These are phyloP conservation scores for Phocoena phocoena DNA, from an alignment of 2,113 vertebrate genomes.

Conservation along the genomic window DNA sequence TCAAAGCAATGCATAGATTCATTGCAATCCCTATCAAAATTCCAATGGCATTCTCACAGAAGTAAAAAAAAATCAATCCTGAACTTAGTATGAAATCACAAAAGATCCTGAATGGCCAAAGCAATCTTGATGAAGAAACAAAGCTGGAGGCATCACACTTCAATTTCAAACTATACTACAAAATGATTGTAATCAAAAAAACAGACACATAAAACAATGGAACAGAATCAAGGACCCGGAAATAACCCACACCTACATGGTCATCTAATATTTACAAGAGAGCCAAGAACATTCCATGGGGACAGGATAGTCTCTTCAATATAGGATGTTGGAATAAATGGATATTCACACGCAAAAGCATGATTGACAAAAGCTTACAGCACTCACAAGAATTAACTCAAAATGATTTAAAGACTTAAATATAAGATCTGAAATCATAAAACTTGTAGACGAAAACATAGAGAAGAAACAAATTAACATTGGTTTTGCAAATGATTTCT, in stretches of 20 bases:
- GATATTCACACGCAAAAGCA: not conserved
- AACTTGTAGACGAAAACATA: not conserved
- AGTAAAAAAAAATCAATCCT: not conserved
- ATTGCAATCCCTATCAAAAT: not conserved
- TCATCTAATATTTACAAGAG: not conserved
- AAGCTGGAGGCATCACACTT: not conserved
- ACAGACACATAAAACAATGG: not conserved
- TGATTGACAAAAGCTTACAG: not conserved
- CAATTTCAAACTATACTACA: not conserved
- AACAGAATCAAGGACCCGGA: not conserved
- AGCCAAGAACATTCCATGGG: not conserved
- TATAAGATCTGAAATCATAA: not conserved
- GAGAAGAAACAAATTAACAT: not conserved
- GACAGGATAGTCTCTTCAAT: not conserved
- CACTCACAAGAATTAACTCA: not conserved
- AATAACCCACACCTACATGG: not conserved
- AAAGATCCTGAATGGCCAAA: not conserved
- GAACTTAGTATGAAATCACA: not conserved
- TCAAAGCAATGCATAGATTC: not conserved
- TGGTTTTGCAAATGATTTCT: not conserved
- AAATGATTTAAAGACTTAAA: not conserved
- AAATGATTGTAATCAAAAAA: not conserved
- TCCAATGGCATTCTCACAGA: not conserved
- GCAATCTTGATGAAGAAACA: not conserved
- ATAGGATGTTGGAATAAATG: not conserved